These are phyloP conservation scores for Fistularia tabacaria DNA, from an alignment of 2,797 vertebrate genomes.

Conservation along the genomic window DNA sequence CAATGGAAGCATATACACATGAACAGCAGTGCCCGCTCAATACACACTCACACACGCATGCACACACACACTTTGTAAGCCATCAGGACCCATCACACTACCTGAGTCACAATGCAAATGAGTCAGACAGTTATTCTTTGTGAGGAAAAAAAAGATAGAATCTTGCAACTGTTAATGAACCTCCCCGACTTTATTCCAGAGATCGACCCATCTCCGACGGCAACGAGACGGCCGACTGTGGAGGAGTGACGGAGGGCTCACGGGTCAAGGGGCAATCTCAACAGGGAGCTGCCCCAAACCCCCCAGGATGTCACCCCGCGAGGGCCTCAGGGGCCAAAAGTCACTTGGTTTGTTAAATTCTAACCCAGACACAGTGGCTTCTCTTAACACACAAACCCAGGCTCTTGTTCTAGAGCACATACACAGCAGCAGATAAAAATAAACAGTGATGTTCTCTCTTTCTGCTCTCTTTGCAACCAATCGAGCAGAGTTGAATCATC, in stretches of 20 bases:
- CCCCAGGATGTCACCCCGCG: slow-evolving; percentile 46
- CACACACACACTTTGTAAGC: not conserved
- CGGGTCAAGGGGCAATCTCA: slow-evolving; percentile 66
- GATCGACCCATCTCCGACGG: slow-evolving; percentile 16
- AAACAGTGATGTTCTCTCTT: too few relatives aligned
- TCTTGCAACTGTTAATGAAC: slow-evolving; percentile 22
- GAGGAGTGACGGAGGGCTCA: slow-evolving; percentile 60
- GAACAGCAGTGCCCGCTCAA: slow-evolving; percentile 41
- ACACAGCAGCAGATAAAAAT: not conserved
- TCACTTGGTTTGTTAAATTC: slow-evolving; percentile 61
- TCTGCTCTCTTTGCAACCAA: too few relatives aligned
- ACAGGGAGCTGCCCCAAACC: slow-evolving; percentile 53
- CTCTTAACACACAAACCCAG: slow-evolving; percentile 15
- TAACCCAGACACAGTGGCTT: slow-evolving; percentile 52
- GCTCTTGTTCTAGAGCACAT: not conserved
- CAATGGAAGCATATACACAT: slow-evolving; percentile 43
- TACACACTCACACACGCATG: slow-evolving; percentile 29
- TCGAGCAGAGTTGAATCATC: too few relatives aligned
- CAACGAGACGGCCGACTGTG: slow-evolving; percentile 49
- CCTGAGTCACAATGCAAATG: slow-evolving; percentile 7
- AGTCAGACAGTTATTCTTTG: slow-evolving; percentile 9
- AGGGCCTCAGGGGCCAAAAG: slow-evolving; percentile 53
- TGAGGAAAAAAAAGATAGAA: slow-evolving; percentile 14
- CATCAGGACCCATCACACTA: slow-evolving; percentile 23
- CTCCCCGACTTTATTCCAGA: slow-evolving; percentile 15